These are phyloP conservation scores for Steatocranus sp. DNA, from an alignment of 2,797 vertebrate species.

Conservation along the genomic window DNA sequence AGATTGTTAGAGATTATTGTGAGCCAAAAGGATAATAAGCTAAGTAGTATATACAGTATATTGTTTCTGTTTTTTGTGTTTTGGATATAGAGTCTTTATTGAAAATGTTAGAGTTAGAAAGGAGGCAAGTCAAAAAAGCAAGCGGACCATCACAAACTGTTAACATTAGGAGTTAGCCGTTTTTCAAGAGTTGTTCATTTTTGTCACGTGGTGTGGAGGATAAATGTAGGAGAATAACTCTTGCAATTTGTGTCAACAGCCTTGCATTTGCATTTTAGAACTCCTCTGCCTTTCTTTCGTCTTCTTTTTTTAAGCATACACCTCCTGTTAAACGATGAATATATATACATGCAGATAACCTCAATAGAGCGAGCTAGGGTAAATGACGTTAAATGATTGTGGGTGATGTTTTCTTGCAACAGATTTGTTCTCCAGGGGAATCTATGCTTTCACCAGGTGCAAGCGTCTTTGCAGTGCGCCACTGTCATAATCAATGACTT, in stretches of 20 bases:
- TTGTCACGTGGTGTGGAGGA: neutral
- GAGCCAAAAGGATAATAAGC: neutral
- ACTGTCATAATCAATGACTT: neutral
- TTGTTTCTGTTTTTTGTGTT: neutral
- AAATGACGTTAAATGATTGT: neutral
- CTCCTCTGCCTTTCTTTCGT: neutral
- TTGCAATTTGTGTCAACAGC: neutral
- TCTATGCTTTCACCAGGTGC: neutral
- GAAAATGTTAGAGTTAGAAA: neutral
- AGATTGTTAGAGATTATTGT: neutral
- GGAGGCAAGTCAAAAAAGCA: neutral
- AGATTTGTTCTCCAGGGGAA: neutral
- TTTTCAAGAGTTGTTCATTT: neutral
- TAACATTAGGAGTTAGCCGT: neutral
- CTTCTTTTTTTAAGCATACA: rapidly evolving
- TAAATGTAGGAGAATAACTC: neutral
- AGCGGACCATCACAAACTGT: neutral
- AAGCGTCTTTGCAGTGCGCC: neutral
- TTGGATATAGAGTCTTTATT: neutral
- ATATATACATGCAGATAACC: neutral
- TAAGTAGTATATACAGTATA: neutral
- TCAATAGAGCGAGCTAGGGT: neutral
- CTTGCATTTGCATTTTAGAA: rapidly evolving
- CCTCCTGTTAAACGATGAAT: neutral
- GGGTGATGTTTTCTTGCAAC: rapidly evolving